These are phyloP conservation scores for Tetramorium parvispinum DNA, from an alignment of 1,140 invertebrate species.

Conservation along the genomic window DNA sequence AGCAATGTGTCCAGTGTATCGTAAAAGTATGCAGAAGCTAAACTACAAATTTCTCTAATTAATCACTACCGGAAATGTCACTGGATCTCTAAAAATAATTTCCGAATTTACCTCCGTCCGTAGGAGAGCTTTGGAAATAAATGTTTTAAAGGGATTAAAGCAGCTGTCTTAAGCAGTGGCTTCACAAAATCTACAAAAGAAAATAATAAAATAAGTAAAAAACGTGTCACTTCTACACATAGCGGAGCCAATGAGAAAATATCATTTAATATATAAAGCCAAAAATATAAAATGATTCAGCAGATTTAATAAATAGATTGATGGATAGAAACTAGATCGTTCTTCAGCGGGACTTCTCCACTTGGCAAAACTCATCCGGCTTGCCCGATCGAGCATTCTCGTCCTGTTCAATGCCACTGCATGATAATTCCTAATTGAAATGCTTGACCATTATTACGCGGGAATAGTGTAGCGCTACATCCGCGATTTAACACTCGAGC, in stretches of 20 bases:
- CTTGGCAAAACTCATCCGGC: conserved; percentile 30
- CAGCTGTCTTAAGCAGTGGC: not conserved
- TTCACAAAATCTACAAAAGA: not conserved
- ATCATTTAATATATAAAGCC: not conserved
- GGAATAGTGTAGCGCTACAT: conserved; percentile 49
- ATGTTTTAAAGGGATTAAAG: conserved; percentile 1
- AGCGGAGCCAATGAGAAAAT: not conserved
- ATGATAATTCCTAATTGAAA: conserved; percentile 66
- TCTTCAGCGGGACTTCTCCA: not conserved
- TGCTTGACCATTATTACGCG: conserved; percentile 45
- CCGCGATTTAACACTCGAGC: conserved; percentile 69
- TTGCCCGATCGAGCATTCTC: conserved; percentile 16
- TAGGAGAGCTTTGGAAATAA: conserved; percentile 3
- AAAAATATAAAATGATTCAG: not conserved
- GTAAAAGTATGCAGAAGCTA: not conserved
- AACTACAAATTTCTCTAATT: conserved; percentile 40
- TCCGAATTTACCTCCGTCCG: not conserved
- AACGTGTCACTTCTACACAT: too few species aligned
- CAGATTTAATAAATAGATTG: not conserved
- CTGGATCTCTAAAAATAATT: conserved; percentile 6
- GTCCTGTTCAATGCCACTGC: conserved; percentile 58
- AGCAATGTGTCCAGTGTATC: not conserved
- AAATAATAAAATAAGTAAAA: conserved; percentile 13
- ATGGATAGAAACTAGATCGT: not conserved
- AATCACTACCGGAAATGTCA: conserved; percentile 19